Conservation (phyloP, 2,797 vertebrate species). For the Rhinella marina region DNA sequence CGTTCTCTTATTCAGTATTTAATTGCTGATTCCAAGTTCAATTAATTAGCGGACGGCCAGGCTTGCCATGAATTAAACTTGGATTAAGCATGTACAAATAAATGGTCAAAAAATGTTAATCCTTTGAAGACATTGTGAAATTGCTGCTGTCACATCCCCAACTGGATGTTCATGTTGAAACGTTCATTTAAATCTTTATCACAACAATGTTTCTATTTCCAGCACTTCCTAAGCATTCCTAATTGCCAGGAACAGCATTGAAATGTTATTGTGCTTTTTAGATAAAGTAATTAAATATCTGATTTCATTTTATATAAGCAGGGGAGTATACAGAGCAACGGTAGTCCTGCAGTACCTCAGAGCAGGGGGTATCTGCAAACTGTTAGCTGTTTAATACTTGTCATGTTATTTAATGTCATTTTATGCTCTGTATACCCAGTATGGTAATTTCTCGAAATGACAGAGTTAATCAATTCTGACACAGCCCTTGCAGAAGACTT, state of each 20-base stretch:
- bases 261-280: neutral
- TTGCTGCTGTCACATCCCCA: neutral
- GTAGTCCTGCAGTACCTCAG: too few relatives aligned
- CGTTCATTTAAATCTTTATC: neutral
- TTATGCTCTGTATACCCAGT: too few relatives aligned
- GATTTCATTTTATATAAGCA: neutral
- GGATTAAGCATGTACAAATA: constrained; percentile 13
- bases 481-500: too few relatives aligned
- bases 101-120: constrained; percentile 36
- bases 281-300: neutral
- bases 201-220: neutral
- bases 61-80: constrained; percentile 9
- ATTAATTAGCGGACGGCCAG: neutral
- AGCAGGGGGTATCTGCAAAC: too few relatives aligned
- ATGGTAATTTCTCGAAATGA: too few relatives aligned
- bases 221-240: neutral
- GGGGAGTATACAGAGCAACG: neutral
- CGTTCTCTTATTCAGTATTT: constrained; percentile 20
- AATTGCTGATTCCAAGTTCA: constrained; percentile 44
- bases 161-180: neutral
- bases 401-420: too few relatives aligned
- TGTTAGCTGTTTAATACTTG: too few relatives aligned
- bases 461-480: too few relatives aligned
- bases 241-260: neutral
- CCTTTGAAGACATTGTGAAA: constrained; percentile 3